Percentiles rank a stretch among this genome's conserved stretches.
phyloP scores from a whole-genome alignment of 1,140 invertebrate genomes.

The Myzus persicae region DNA sequence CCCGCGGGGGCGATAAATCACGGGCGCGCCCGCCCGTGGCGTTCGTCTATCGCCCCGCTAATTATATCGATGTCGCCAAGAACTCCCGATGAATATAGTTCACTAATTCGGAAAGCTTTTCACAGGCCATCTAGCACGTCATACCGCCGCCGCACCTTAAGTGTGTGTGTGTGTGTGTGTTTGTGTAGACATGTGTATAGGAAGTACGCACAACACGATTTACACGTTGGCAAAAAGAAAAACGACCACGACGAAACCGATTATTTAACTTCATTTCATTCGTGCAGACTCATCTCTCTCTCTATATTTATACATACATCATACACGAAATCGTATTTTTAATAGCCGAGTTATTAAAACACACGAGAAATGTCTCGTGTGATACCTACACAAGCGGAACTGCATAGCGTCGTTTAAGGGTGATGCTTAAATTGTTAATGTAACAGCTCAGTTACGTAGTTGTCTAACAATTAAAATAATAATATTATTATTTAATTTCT shows the following conservation, averaged over 20 bases:
- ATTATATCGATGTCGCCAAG: slow-evolving; percentile 49
- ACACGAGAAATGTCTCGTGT: not conserved
- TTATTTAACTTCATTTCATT: slow-evolving; percentile 17
- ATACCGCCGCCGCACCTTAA: not conserved
- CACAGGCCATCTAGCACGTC: slow-evolving; percentile 31
- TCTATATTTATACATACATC: not conserved
- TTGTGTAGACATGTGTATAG: not conserved
- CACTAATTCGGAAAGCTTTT: slow-evolving; percentile 11
- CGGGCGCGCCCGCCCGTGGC: slow-evolving; percentile 41
- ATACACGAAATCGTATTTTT: slow-evolving; percentile 15
- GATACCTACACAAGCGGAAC: not conserved
- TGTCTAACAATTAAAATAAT: not conserved
- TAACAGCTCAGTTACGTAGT: not conserved
- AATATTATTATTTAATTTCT: slow-evolving; percentile 7
- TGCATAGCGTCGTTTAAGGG: not conserved
- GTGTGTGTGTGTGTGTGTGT: not conserved
- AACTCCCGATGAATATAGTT: slow-evolving; percentile 28
- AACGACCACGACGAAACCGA: not conserved
- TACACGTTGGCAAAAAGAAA: not conserved
- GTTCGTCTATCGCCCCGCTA: slow-evolving; percentile 40
- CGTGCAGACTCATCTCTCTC: not conserved
- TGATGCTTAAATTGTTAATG: slow-evolving; percentile 1
- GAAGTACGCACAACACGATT: not conserved
- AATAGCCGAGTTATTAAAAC: not conserved
- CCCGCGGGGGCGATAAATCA: slow-evolving; percentile 52